Percentiles rank a stretch among this genome's conserved stretches.
Conservation (phyloP, 1,140 invertebrate genomes). For the Octopus sinensis region DNA sequence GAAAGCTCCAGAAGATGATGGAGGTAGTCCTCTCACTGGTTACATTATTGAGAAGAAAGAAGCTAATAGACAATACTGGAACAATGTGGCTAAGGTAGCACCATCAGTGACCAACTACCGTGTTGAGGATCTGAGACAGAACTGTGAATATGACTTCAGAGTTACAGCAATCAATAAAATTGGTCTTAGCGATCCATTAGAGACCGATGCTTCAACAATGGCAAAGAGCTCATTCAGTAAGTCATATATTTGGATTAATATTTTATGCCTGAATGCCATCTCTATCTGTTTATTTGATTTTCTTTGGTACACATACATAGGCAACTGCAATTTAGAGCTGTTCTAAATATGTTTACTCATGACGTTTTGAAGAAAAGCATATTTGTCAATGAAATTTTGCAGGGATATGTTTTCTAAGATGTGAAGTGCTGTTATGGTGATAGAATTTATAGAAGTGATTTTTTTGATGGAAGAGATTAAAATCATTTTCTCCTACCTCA, state of each 20-base stretch:
- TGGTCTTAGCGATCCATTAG: constrained; percentile 85
- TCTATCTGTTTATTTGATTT: too few species aligned
- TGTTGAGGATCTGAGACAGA: constrained; percentile 33
- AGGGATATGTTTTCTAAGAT: too few species aligned
- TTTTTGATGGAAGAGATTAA: too few species aligned
- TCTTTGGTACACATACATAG: too few species aligned
- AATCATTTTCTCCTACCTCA: too few species aligned
- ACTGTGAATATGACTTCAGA: constrained; percentile 76
- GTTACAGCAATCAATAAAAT: constrained; percentile 96
- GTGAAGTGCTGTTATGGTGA: too few species aligned
- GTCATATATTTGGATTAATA: not conserved
- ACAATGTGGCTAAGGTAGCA: constrained; percentile 25
- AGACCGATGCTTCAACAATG: constrained; percentile 64
- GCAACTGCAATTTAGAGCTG: too few species aligned
- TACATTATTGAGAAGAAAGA: constrained; percentile 84
- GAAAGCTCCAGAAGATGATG: constrained; percentile 86
- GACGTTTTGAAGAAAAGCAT: too few species aligned
- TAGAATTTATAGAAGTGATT: too few species aligned
- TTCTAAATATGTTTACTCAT: too few species aligned
- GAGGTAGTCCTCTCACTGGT: constrained; percentile 82
- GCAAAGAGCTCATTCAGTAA: constrained; percentile 56
- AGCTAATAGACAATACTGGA: constrained; percentile 65
- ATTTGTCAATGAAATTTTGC: too few species aligned
- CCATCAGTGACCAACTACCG: constrained; percentile 24
- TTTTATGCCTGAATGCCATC: too few species aligned